phyloP scores from a whole-genome alignment of 2,888 invertebrate genomes.

The Antheraea yamamai region DNA sequence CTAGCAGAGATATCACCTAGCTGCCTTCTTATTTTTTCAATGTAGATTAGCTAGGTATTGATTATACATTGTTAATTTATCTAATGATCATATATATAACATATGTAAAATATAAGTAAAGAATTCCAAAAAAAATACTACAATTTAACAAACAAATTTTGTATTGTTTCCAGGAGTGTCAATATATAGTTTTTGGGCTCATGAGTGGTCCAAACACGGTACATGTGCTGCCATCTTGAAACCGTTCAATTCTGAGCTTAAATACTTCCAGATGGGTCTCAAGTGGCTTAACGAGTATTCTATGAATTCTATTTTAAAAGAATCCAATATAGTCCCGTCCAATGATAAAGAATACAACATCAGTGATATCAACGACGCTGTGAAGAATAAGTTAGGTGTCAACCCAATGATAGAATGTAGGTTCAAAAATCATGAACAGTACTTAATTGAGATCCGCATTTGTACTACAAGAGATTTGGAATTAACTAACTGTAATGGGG shows the following conservation, averaged over 20 bases:
- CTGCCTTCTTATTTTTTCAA: too few relatives aligned
- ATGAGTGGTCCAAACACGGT: constrained; percentile 92
- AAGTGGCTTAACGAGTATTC: constrained; percentile 82
- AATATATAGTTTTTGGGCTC: constrained; percentile 85
- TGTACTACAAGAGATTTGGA: constrained; percentile 86
- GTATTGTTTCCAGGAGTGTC: constrained; percentile 52
- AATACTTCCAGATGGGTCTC: constrained; percentile 86
- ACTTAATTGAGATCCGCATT: constrained; percentile 86
- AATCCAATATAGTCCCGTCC: constrained; percentile 77
- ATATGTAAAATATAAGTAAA: neutral
- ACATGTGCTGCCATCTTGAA: constrained; percentile 85
- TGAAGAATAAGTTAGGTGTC: constrained; percentile 78
- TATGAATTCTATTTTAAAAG: constrained; percentile 81
- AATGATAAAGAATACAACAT: constrained; percentile 31
- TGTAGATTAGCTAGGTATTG: too few relatives aligned
- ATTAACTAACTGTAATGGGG: constrained; percentile 84
- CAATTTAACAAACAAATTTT: neutral
- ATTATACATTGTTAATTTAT: too few relatives aligned
- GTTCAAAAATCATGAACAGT: constrained; percentile 80
- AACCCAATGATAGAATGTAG: constrained; percentile 84
- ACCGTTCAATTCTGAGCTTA: constrained; percentile 80
- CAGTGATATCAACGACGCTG: constrained; percentile 45
- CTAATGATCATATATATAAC: too few relatives aligned
- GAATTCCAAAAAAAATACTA: neutral
- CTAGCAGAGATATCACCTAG: too few relatives aligned